Evolutionary conservation across 2,113 vertebrate genomes (phyloP).

Genomic region (Ramphastos sulfuratus): DNA sequence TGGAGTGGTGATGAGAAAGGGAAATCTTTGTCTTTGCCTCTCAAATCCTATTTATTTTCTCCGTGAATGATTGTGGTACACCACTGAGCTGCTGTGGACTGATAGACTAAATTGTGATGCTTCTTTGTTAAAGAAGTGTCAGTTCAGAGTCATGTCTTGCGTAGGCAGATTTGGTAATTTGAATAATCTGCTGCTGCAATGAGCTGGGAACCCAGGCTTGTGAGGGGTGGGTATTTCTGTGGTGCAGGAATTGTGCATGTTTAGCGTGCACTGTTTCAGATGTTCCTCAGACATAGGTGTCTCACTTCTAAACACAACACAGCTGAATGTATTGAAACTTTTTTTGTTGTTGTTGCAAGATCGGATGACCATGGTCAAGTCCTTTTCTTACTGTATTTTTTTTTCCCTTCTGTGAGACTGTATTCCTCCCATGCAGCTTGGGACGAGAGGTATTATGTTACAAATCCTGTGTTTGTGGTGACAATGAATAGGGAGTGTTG

Average conservation of each 20-base stretch:
- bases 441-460: slow-evolving; percentile 40
- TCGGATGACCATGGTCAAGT: slow-evolving; percentile 33
- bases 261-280: not conserved
- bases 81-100: not conserved
- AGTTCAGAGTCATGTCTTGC: not conserved
- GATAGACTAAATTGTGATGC: not conserved
- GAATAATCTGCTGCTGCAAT: not conserved
- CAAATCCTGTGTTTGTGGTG: slow-evolving; percentile 20
- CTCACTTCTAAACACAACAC: not conserved
- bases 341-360: not conserved
- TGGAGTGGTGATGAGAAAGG: not conserved
- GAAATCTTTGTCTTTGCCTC: not conserved
- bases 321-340: not conserved
- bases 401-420: slow-evolving; percentile 24
- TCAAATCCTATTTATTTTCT: slow-evolving; percentile 53
- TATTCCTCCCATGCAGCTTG: not conserved
- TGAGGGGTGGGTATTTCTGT: not conserved
- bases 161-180: not conserved
- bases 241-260: not conserved
- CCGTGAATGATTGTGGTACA: slow-evolving; percentile 22
- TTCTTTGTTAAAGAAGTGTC: not conserved
- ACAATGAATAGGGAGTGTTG: not conserved
- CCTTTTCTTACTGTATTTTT: not conserved
- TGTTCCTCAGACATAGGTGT: not conserved
- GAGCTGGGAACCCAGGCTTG: not conserved